phyloP scores from a whole-genome alignment of 2,797 vertebrate genomes.

The Hybognathus amarus region DNA sequence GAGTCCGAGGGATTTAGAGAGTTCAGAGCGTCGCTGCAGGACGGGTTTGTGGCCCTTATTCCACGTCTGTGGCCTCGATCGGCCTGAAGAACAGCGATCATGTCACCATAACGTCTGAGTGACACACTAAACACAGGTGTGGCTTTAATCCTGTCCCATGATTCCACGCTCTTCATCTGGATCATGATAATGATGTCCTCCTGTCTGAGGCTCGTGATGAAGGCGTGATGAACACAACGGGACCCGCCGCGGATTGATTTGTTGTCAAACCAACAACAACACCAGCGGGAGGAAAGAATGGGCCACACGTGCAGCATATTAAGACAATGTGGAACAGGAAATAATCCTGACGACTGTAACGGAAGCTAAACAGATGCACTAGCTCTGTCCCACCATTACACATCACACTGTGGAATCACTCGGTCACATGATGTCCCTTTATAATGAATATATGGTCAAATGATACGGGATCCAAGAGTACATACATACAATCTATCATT shows the following conservation, averaged over 20 bases:
- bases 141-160: not conserved
- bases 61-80: no score
- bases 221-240: slow-evolving; percentile 32
- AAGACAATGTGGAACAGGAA: slow-evolving; percentile 30
- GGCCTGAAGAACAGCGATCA: not conserved
- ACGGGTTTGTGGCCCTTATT: not conserved
- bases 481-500: no score
- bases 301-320: slow-evolving; percentile 2
- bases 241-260: slow-evolving; percentile 64
- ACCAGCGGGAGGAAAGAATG: slow-evolving; percentile 44
- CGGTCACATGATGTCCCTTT: not conserved
- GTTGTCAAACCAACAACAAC: slow-evolving; percentile 55
- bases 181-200: slow-evolving; percentile 59
- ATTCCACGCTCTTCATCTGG: slow-evolving; percentile 36
- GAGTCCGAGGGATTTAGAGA: slow-evolving; percentile 20
- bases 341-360: not conserved
- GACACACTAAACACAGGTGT: slow-evolving; percentile 8
- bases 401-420: no score
- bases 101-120: slow-evolving; percentile 39
- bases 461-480: not conserved
- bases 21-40: not conserved
- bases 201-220: slow-evolving; percentile 57
- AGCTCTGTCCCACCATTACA: not conserved
- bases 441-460: no score
- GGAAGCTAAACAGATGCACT: not conserved